Base-by-base conservation (phyloP, 2,113 vertebrate species). In the Melanocharis versteri region DNA sequence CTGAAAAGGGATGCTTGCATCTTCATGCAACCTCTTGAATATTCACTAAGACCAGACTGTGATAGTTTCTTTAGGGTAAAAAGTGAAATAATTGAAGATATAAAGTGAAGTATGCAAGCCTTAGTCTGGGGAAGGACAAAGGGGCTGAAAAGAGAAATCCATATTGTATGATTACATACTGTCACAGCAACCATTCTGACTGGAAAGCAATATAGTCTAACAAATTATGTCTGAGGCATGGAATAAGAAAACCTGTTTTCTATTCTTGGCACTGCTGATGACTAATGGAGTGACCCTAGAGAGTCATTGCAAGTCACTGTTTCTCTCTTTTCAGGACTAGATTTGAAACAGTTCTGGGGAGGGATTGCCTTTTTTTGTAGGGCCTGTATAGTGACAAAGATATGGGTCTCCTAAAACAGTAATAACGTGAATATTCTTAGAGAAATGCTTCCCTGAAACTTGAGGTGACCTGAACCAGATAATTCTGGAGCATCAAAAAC, bases 201-300 rank as follows among this genome's bases (percentile, higher is more conserved):
- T 1, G 1, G 62, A 82, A 91, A 79, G 70, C 42, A 80, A 45
- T 35, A 31, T 10, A 87, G 54, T 35, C 58, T 88, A 85, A 69
- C 50, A 87, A 71, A 83, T 85, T 58, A 22, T 27, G 64, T 91
- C 71, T 90, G 84, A 94, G 71, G n/a, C 57, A 89, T 39, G 33
- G 75, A 93, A 69, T 58, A 50, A 77, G 66, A 76, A 92, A 94
- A 58, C 28, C 33, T 88, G 30, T 45, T 92, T 96, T 89, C 90
- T 93, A 18, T 86, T 94, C 47, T 73, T 78, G 56, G 62, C 58
- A 58, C 22, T 87, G 42, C 26, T 85, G 73, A 82, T 93, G 84
- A 93, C 75, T 95, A 93, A 85, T 69, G 45, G 80, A 84, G 40
- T 77, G 87, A 95, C 91, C 82, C 70, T 39, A 53, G 45, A 83